These are phyloP conservation scores for Zaprionus obscuricornis DNA, from an alignment of 2,888 invertebrate species.

Conservation along the genomic window DNA sequence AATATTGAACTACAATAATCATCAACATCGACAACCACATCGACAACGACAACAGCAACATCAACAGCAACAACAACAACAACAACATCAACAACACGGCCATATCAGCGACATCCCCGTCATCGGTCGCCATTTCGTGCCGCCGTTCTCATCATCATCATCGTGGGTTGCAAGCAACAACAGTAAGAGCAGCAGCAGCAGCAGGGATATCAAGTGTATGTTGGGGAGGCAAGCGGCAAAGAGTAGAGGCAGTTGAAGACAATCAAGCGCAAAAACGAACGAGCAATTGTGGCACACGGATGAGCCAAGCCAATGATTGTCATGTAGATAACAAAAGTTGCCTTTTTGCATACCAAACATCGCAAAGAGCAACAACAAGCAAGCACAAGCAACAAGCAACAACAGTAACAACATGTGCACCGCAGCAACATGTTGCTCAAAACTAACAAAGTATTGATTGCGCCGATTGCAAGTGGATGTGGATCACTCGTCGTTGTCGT, in stretches of 20 bases:
- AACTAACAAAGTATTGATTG: conserved; percentile 78
- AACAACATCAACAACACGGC: conserved; percentile 38
- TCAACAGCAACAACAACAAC: conserved; percentile 19
- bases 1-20: conserved; percentile 80
- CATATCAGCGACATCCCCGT: conserved; percentile 56
- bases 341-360: conserved; percentile 78
- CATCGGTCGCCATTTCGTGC: conserved; percentile 66
- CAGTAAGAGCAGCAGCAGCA: conserved; percentile 11
- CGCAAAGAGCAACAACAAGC: conserved; percentile 42
- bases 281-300: conserved; percentile 77
- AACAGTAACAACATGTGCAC: conserved; percentile 46
- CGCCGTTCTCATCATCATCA: conserved; percentile 53
- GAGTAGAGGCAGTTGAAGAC: conserved; percentile 51
- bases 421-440: conserved; percentile 72
- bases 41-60: conserved; percentile 36
- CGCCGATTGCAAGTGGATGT: conserved; percentile 74
- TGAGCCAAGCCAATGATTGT: conserved; percentile 74
- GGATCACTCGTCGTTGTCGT: conserved; percentile 70
- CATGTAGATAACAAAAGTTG: conserved; percentile 79
- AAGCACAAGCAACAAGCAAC: conserved; percentile 11
- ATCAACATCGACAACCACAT: conserved; percentile 61
- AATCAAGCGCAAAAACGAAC: conserved; percentile 76
- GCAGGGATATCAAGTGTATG: too few species aligned
- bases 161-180: too few species aligned
- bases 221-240: conserved; percentile 13